Base-by-base conservation (phyloP, 1,140 invertebrate species). In the Monochamus saltuarius region DNA sequence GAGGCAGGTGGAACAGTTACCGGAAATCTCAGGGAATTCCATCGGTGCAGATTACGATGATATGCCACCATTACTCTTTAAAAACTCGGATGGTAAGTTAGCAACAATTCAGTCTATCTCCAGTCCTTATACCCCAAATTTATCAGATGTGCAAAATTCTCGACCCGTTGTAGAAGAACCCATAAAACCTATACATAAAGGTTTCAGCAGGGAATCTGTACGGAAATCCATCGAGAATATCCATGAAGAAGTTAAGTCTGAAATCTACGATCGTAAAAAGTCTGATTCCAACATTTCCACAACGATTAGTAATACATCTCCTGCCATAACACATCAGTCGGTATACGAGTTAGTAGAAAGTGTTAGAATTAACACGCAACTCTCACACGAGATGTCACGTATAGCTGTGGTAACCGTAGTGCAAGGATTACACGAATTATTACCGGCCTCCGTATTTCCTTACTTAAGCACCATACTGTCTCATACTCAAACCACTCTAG, bases 341-440 rank as follows among this genome's bases (percentile, higher is more conserved):
- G 87, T 89, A 46, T 90, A 90, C 78, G 84, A 88, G 61, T 82
- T 90, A 56, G 83, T 90, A 8, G 88, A 91, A 70, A 83, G 86
- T 71, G 87, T 95, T 4, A 80, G 93, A 36, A 85, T 84, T 64
- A 90, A 91, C 70, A 94, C 92, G 1, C 87, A 91, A 64, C 82
- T 95, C 7, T 93, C 89, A 71, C 89, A 94, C 75, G 89, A 94
- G 68, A 87, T 92, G 82, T 94, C 91, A 0, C 87, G 89, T 74
- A 83, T 92, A 34, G 91, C 92, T 37, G 85, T 94, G 17, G 87
- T 87, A 59, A 89, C 90, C 29, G 89, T 94, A 1, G 79, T 93
- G 10, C 82, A 75, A 60, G 86, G 84, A 38, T 50, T 90, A 51
- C 82, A 84, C 67, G 80, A 84, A 61, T 68, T 86, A 7, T 75